Evolutionary conservation across 2,888 invertebrate genomes (phyloP), one percentile per base, ranked within the genome.

Genomic region (Philopedon plagiatum): DNA sequence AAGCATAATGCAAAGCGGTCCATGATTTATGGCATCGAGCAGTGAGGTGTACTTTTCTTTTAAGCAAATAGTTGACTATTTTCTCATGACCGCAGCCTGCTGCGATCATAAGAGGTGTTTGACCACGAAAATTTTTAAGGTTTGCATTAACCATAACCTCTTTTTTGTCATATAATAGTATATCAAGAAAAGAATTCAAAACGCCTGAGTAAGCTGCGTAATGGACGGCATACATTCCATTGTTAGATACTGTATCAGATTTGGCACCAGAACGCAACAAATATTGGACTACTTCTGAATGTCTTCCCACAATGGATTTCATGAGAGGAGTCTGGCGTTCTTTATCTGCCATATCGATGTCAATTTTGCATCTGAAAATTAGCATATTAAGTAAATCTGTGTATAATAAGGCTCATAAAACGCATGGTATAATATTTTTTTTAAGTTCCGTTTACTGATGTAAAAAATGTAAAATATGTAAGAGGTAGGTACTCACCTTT

Each of bases 1-100:
- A 5, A 7, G 49, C 49, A 13, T 49, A 49, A 49, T 49, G 49
- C 13, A 49, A 49, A 9, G 49, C 26, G 5, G 49, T 49, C 49
- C 49, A 49, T 26, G 49, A 26, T 26, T 49, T 49, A 2, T 49
- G 13, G 11, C 49, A 49, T n/a, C 23, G 23, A 23, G 8, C 23
- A n/a, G 11, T 2, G 13, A 49, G 5, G 5, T 49, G 26, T 1
- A 13, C 49, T 5, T 11, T 23, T 2, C 5, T 26, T 1, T n/a
- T 26, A 4, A 49, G 49, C 13, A 49, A 49, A 23, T 26, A 13
- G 13, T 7, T 49, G 49, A 49, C 26, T 13, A 49, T 26, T 9
- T n/a, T 5, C n/a, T 13, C 7, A 0, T 26, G 23, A 26, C 26
- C 11, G 11, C 13, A 1, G 7, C n/a, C 1, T 26, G 49, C 49